Evolutionary conservation across 2,113 vertebrate species (phyloP).

Genomic region (Etheostoma spectabile): DNA sequence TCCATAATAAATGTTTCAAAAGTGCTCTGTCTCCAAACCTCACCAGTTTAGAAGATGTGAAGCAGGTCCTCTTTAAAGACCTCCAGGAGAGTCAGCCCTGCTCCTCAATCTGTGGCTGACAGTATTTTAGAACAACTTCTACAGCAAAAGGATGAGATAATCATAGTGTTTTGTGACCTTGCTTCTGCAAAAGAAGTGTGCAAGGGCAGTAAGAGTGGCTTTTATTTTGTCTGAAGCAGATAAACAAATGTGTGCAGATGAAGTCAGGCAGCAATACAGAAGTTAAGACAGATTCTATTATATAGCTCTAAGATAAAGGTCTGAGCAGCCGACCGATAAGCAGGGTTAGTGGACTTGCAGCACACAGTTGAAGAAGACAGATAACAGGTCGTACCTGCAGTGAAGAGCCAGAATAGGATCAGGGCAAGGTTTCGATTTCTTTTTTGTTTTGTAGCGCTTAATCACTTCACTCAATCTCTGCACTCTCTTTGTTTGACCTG

Average conservation of each 20-base stretch:
- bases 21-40: slow-evolving; percentile 33
- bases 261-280: slow-evolving; percentile 1
- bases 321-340: slow-evolving; percentile 39
- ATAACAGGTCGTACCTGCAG: slow-evolving; percentile 4
- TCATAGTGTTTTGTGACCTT: slow-evolving; percentile 55
- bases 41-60: slow-evolving; percentile 32
- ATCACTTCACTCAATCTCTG: neutral
- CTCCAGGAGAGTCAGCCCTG: slow-evolving; percentile 54
- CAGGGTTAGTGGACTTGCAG: slow-evolving; percentile 17
- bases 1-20: slow-evolving; percentile 35
- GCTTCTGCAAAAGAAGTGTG: slow-evolving; percentile 5
- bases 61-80: slow-evolving; percentile 49
- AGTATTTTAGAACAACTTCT: slow-evolving; percentile 55
- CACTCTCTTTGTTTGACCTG: slow-evolving; percentile 24
- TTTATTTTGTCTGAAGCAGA: slow-evolving; percentile 37
- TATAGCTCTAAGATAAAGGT: slow-evolving; percentile 38
- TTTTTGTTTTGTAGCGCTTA: neutral
- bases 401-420: neutral
- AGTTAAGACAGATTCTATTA: slow-evolving; percentile 41
- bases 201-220: slow-evolving; percentile 24
- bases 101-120: slow-evolving; percentile 36
- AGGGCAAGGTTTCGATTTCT: slow-evolving; percentile 10
- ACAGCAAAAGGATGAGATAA: slow-evolving; percentile 35
- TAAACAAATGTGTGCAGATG: slow-evolving; percentile 29
- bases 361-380: neutral